Evolutionary conservation across 2,797 vertebrate species (phyloP), one percentile per base, ranked within the genome.

Genomic region (Cryptoprocta ferox): DNA sequence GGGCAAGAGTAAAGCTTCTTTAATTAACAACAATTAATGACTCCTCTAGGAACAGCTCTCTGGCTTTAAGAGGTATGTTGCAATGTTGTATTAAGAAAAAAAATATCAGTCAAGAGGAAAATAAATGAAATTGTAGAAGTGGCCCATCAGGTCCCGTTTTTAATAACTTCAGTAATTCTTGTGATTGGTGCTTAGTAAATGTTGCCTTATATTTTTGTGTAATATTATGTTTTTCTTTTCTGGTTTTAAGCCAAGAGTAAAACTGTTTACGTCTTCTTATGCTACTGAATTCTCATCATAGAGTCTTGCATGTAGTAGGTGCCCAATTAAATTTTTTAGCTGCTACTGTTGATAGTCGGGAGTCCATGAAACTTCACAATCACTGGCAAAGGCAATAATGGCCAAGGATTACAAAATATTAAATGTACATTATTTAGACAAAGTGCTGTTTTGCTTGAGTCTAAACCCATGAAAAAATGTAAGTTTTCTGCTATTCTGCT

Each of bases 21-120:
- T 83, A 96, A 95, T 95, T 92, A 96, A 79, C 26, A 89, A 89
- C 39, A 71, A 75, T 89, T 95, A 94, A 95, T 94, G 53, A 73
- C 30, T 96, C 35, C 82, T 90, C 28, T 39, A 88, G 76, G 37
- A 82, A 9, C 18, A 68, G 35, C 48, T 94, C 76, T 88, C 56
- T 79, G 48, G 3, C 65, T 91, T 88, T 95, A 81, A 88, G n/a
- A 80, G 15, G 0, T 61, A 53, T 66, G 9, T 71, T 94, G 70
- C 5, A 92, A 92, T 71, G 92, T 85, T 1, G 0, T 53, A 82
- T 3, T 53, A 83, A 81, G 81, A 87, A 7, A 83, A 59, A 65
- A 48, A 5, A 94, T 73, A 53, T 37, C 24, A 66, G 5, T 81
- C 53, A 91, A 90, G 13, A 89, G 35, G 39, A 82, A 89, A 83